Evolutionary conservation across 2,113 vertebrate species (phyloP), one percentile per base, ranked within the genome.

Genomic region (Loxodonta africana): DNA sequence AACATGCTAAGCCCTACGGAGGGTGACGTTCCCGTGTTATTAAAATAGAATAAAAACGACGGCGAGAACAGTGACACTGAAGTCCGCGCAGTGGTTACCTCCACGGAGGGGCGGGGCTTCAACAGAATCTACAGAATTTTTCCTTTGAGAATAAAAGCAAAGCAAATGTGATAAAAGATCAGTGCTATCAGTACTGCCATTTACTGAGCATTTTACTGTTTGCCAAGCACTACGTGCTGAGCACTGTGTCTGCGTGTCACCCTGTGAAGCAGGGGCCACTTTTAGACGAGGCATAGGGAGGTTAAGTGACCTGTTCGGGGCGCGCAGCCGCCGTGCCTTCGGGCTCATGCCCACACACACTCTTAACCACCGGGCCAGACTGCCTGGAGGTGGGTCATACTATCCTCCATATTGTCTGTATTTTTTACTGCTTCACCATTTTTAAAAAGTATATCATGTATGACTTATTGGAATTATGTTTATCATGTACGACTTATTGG

Each of bases 51-150:
- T 8, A 4, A 23, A 18, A 33, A 44, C 17, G 15, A 63, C 33
- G 67, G 14, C 17, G 0, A 65, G 37, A 14, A 26, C 33, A 5
- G 6, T 21, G 2, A 6, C 90, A 0, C 30, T 3, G 1, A 21
- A 4, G 21, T 48, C 9, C 2, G 0, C 1, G 0, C 5, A 57
- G 9, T 0, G 44, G 53, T 23, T 2, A 3, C 14, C 94, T 44
- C 41, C 1, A 1, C 1, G 23, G 65, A 8, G 21, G 33, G 8
- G 44, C 8, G 8, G 8, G 65, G 2, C 53, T 9, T 21, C 33
- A 1, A 23, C 26, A 5, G 25, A 73, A 6, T 9, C 76, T 11
- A 11, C 37, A 82, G 23, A 23, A 26, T 28, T 82, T 53, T 51
- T 82, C 65, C 77, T 46, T 41, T 51, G 48, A 48, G 48, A 48